phyloP scores from a whole-genome alignment of 1,140 invertebrate species.

The Nixonia krombeini region DNA sequence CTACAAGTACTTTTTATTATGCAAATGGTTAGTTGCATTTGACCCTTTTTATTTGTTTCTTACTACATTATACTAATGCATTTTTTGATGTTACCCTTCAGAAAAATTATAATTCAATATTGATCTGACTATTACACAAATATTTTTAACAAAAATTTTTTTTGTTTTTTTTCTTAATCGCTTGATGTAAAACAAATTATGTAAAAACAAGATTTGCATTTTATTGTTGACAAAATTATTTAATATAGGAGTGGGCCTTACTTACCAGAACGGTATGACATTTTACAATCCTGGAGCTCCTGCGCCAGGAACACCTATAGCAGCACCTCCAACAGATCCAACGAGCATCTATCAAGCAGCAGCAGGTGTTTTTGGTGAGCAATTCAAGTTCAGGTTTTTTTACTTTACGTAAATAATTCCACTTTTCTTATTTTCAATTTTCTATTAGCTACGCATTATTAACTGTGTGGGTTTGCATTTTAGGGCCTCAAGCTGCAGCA shows the following conservation, averaged over 20 bases:
- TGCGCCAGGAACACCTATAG: slow-evolving; percentile 62
- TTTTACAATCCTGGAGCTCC: slow-evolving; percentile 71
- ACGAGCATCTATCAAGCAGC: slow-evolving; percentile 67
- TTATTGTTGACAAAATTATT: too few species aligned
- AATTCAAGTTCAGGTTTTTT: neutral
- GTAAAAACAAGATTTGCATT: too few species aligned
- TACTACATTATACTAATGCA: too few species aligned
- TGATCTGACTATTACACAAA: too few species aligned
- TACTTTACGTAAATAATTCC: too few species aligned
- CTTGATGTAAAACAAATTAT: too few species aligned
- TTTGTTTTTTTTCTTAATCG: slow-evolving; percentile 8
- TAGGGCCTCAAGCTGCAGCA: slow-evolving; percentile 64
- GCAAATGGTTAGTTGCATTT: slow-evolving; percentile 74
- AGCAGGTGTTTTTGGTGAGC: slow-evolving; percentile 67
- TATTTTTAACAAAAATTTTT: neutral
- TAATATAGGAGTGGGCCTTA: slow-evolving; percentile 64
- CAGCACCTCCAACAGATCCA: slow-evolving; percentile 65
- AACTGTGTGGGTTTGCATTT: too few species aligned
- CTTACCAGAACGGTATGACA: slow-evolving; percentile 76
- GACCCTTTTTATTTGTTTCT: too few species aligned
- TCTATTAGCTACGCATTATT: too few species aligned
- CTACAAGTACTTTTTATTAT: slow-evolving; percentile 74
- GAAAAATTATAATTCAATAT: too few species aligned
- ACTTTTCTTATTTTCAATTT: too few species aligned
- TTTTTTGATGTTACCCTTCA: too few species aligned